phyloP scores from a whole-genome alignment of 2,113 vertebrate species.

The Phaetusa simplex region DNA sequence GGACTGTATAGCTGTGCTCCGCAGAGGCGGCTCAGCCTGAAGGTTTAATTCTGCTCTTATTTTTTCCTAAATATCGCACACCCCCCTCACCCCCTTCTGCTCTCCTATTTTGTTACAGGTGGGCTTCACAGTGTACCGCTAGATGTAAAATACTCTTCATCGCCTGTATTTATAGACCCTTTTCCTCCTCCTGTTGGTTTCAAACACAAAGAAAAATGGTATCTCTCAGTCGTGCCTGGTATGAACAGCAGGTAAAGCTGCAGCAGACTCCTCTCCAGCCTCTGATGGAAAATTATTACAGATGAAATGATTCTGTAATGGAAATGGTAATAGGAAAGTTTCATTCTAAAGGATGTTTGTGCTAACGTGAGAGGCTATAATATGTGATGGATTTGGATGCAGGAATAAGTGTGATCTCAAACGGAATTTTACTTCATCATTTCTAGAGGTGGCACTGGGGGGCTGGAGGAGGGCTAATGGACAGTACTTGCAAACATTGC shows the following conservation, averaged over 20 bases:
- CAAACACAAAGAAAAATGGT: slow-evolving; percentile 77
- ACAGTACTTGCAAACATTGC: neutral
- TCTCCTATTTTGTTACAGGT: slow-evolving; percentile 70
- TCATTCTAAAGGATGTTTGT: slow-evolving; percentile 41
- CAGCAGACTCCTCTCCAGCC: slow-evolving; percentile 52
- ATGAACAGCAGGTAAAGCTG: slow-evolving; percentile 64
- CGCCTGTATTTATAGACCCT: slow-evolving; percentile 68
- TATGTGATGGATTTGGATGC: slow-evolving; percentile 36
- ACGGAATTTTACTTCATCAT: slow-evolving; percentile 41
- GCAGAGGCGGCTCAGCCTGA: slow-evolving; percentile 9
- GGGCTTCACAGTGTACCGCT: slow-evolving; percentile 22
- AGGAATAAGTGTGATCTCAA: slow-evolving; percentile 1
- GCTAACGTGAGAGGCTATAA: slow-evolving; percentile 26
- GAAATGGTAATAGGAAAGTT: slow-evolving; percentile 57
- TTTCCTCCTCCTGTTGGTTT: slow-evolving; percentile 62
- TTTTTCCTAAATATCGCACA: slow-evolving; percentile 49
- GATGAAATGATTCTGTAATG: slow-evolving; percentile 62
- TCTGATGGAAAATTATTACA: slow-evolving; percentile 66
- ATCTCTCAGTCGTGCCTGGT: slow-evolving; percentile 49
- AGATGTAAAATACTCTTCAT: slow-evolving; percentile 71
- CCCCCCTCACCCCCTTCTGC: neutral
- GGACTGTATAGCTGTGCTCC: neutral
- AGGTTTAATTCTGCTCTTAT: slow-evolving; percentile 41
- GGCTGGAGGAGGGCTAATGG: neutral
- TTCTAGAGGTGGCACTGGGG: slow-evolving; percentile 17